These are phyloP conservation scores for Drosophila bocqueti DNA, from an alignment of 1,140 invertebrate genomes.

Conservation along the genomic window DNA sequence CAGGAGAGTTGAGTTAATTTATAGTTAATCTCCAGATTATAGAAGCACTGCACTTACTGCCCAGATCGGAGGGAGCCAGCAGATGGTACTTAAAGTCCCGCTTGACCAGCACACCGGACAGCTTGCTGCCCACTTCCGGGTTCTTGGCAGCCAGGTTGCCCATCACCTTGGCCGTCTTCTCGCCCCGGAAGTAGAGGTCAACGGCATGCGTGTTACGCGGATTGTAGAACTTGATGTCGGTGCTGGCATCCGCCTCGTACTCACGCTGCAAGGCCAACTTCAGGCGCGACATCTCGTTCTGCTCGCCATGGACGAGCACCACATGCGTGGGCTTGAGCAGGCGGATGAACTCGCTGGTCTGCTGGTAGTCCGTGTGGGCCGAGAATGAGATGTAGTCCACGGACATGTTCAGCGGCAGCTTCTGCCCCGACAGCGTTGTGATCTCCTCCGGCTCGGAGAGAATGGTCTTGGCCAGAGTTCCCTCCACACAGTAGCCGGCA, in stretches of 20 bases:
- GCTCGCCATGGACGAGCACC: constrained; percentile 98
- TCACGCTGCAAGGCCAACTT: constrained; percentile 97
- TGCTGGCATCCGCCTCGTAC: constrained; percentile 95
- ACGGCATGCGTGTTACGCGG: constrained; percentile 98
- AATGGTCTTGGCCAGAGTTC: constrained; percentile 98
- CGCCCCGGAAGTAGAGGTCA: constrained; percentile 97
- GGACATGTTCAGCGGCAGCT: constrained; percentile 97
- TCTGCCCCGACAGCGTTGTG: constrained; percentile 97
- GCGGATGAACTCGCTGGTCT: constrained; percentile 98
- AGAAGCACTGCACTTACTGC: constrained; percentile 88
- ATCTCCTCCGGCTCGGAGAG: constrained; percentile 99
- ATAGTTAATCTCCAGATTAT: no score
- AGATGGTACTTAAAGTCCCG: constrained; percentile 99
- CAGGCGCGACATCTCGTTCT: constrained; percentile 98
- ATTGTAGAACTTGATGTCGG: constrained; percentile 97
- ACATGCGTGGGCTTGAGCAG: constrained; percentile 97
- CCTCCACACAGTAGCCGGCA: constrained; percentile 99
- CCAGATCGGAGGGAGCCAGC: constrained; percentile 94
- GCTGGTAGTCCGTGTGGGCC: constrained; percentile 99
- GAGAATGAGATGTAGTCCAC: constrained; percentile 99
- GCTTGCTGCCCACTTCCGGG: constrained; percentile 90
- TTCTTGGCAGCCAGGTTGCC: constrained; percentile 94
- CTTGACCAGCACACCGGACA: constrained; percentile 98
- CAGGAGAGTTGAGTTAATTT: not conserved
- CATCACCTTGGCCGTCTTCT: constrained; percentile 99